Evolutionary conservation across 2,888 invertebrate genomes (phyloP).

Genomic region (Parnassius smintheus): DNA sequence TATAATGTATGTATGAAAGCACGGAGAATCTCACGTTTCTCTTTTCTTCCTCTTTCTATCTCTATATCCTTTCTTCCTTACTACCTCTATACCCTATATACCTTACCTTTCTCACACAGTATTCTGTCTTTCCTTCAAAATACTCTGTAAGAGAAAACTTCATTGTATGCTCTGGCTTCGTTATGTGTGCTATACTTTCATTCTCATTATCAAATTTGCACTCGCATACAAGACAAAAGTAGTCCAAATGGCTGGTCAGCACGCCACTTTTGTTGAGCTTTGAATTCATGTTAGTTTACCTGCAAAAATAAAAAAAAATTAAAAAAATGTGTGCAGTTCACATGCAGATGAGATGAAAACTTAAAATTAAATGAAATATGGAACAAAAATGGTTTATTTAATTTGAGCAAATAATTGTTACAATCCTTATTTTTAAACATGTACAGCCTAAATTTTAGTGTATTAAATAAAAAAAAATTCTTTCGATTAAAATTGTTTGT

Average conservation of each 20-base stretch:
- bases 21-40: too few species aligned
- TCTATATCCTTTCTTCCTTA: constrained; percentile 25
- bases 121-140: constrained; percentile 37
- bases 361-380: too few species aligned
- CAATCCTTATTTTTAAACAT: too few species aligned
- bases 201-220: constrained; percentile 37
- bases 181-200: constrained; percentile 39
- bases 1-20: too few species aligned
- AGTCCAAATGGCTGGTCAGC: constrained; percentile 36
- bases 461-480: too few species aligned
- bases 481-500: too few species aligned
- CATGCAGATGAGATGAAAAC: too few species aligned
- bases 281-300: constrained; percentile 5
- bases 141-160: constrained; percentile 37
- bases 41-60: too few species aligned
- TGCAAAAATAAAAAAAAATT: background rate
- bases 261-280: constrained; percentile 18
- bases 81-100: constrained; percentile 22
- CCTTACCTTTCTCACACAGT: constrained; percentile 49
- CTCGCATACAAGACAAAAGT: constrained; percentile 50
- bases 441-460: too few species aligned
- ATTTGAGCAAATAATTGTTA: too few species aligned
- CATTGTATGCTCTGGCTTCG: constrained; percentile 36
- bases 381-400: too few species aligned
- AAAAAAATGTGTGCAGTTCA: too few species aligned